Percentiles rank a stretch among this genome's conserved stretches.
These are phyloP conservation scores for Propithecus deckenii DNA, from an alignment of 2,797 vertebrate genomes.

Conservation along the genomic window DNA sequence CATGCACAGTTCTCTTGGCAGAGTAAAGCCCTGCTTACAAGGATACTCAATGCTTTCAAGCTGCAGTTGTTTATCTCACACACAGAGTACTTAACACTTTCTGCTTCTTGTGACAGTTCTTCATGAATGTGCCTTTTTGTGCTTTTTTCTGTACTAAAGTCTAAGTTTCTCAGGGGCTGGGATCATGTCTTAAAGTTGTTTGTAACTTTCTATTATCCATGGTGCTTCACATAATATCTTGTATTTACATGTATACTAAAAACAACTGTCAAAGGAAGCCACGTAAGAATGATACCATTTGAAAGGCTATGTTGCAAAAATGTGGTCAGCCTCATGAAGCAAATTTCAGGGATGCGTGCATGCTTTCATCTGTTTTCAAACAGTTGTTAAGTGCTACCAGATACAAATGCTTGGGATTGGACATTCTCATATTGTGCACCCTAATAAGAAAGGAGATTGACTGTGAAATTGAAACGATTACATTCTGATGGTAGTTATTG, in stretches of 20 bases:
- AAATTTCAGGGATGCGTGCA: not conserved
- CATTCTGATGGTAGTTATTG: not conserved
- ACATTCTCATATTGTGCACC: not conserved
- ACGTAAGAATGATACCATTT: not conserved
- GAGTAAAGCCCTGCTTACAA: not conserved
- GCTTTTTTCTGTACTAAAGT: not conserved
- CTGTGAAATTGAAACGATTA: constrained; percentile 3
- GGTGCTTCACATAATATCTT: not conserved
- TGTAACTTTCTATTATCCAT: constrained; percentile 8
- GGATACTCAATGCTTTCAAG: constrained; percentile 24
- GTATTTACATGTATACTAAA: not conserved
- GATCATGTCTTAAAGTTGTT: not conserved
- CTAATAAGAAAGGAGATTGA: not conserved
- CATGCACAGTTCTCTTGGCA: not conserved
- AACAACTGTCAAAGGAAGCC: not conserved
- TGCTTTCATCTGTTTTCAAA: constrained; percentile 6
- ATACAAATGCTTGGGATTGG: not conserved
- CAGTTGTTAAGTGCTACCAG: constrained; percentile 4
- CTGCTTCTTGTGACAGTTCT: not conserved
- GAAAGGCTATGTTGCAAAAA: constrained; percentile 10
- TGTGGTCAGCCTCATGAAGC: not conserved
- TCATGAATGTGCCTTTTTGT: not conserved
- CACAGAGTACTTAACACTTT: not conserved
- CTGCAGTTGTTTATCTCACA: not conserved
- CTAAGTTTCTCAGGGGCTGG: not conserved